phyloP scores from a whole-genome alignment of 1,140 invertebrate species.

The Dendrolimus punctatus region DNA sequence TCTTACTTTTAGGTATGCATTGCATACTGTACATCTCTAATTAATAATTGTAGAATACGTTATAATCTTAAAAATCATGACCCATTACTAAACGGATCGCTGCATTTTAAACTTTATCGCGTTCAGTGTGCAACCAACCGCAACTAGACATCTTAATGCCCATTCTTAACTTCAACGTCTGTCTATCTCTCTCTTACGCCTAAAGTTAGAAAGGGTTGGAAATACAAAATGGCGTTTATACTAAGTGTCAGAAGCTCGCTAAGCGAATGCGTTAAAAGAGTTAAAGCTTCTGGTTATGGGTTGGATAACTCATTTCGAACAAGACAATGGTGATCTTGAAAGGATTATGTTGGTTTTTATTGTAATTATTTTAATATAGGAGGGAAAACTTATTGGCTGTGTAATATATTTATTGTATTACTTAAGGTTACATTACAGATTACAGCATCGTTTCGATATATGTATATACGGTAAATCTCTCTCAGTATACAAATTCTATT shows the following conservation, averaged over 20 bases:
- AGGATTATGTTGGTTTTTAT: constrained; percentile 3
- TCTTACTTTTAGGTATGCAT: too few species aligned
- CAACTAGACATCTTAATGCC: constrained; percentile 36
- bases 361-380: constrained; percentile 1
- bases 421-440: too few species aligned
- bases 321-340: constrained; percentile 15
- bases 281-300: constrained; percentile 23
- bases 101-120: too few species aligned
- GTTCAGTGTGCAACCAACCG: constrained; percentile 7
- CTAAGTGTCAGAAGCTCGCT: constrained; percentile 20
- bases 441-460: too few species aligned
- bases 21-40: neutral
- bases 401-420: too few species aligned
- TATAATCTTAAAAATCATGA: constrained; percentile 1
- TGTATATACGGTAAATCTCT: too few species aligned
- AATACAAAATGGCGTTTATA: constrained; percentile 21
- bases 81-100: too few species aligned
- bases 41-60: constrained; percentile 16
- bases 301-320: constrained; percentile 28
- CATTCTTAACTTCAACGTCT: constrained; percentile 22
- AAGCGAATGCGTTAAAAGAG: constrained; percentile 32
- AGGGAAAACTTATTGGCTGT: neutral
- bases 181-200: constrained; percentile 12
- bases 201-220: constrained; percentile 15
- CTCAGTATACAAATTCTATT: too few species aligned